Conservation (phyloP, 2,113 vertebrate genomes). For the Empidonax alnorum region DNA sequence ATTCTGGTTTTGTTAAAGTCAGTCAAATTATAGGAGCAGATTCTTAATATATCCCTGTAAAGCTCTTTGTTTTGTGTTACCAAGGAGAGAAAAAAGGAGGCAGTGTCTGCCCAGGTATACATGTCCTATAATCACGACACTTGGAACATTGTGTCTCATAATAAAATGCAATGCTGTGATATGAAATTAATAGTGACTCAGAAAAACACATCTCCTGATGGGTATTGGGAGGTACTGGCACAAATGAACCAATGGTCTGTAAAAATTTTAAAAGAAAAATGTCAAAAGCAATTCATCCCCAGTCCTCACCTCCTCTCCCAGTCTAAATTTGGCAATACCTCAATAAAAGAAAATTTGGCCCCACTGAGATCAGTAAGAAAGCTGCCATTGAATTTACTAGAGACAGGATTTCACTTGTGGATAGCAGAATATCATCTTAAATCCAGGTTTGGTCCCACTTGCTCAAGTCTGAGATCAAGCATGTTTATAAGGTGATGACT, state of each 20-base stretch:
- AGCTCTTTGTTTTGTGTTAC: background rate
- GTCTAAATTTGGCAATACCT: background rate
- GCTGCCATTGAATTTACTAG: background rate
- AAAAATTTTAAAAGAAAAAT: background rate
- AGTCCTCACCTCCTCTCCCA: background rate
- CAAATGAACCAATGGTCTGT: background rate
- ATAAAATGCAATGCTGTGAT: slow-evolving; percentile 15
- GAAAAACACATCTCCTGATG: background rate
- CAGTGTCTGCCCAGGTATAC: background rate
- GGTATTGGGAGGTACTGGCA: background rate
- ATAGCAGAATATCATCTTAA: background rate
- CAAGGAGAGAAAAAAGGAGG: background rate
- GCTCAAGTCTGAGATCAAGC: background rate
- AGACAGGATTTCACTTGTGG: background rate
- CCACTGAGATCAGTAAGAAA: background rate
- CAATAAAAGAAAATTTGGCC: background rate
- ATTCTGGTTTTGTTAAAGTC: background rate
- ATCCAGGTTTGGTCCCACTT: background rate
- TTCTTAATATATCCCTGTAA: background rate
- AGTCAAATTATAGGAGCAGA: background rate
- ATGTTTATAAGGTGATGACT: background rate
- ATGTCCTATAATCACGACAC: background rate
- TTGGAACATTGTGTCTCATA: background rate
- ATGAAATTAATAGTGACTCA: slow-evolving; percentile 10
- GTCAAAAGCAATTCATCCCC: background rate